A percentile compares a stretch with the other conserved stretches of the same genome.
Evolutionary conservation across 2,113 vertebrate genomes (phyloP).

Genomic region (Calyptommatus sinebrachiatus): DNA sequence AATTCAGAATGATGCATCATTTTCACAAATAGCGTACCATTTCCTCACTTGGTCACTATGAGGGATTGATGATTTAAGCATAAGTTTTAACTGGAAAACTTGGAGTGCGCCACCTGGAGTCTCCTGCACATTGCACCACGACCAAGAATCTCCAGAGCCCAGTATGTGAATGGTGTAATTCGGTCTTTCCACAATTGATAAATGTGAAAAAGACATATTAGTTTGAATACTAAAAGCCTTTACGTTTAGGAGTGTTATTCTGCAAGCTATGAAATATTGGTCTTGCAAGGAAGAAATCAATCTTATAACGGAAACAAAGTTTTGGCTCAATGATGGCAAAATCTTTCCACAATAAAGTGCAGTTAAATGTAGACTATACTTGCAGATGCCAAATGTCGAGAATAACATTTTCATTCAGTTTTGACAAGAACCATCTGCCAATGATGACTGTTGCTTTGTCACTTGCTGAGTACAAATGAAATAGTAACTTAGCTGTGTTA

Average conservation of each 20-base stretch:
- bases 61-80: too few relatives aligned
- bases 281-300: neutral
- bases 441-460: neutral
- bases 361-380: neutral
- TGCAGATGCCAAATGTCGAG: neutral
- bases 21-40: too few relatives aligned
- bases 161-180: too few relatives aligned
- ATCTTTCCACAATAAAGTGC: neutral
- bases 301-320: neutral
- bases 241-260: slow-evolving; percentile 7
- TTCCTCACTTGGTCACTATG: too few relatives aligned
- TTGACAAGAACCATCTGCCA: slow-evolving; percentile 45
- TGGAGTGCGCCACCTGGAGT: too few relatives aligned
- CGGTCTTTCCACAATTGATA: too few relatives aligned
- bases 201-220: too few relatives aligned
- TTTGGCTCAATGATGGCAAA: neutral
- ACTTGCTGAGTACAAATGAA: slow-evolving; percentile 24
- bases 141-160: too few relatives aligned
- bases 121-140: too few relatives aligned
- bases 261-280: neutral
- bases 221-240: neutral
- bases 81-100: too few relatives aligned
- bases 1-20: too few relatives aligned
- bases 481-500: neutral
- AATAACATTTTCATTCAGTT: slow-evolving; percentile 7